Percentiles rank a stretch among this genome's conserved stretches.
These are phyloP conservation scores for Callospermophilus lateralis DNA, from an alignment of 2,113 vertebrate genomes.

Conservation along the genomic window DNA sequence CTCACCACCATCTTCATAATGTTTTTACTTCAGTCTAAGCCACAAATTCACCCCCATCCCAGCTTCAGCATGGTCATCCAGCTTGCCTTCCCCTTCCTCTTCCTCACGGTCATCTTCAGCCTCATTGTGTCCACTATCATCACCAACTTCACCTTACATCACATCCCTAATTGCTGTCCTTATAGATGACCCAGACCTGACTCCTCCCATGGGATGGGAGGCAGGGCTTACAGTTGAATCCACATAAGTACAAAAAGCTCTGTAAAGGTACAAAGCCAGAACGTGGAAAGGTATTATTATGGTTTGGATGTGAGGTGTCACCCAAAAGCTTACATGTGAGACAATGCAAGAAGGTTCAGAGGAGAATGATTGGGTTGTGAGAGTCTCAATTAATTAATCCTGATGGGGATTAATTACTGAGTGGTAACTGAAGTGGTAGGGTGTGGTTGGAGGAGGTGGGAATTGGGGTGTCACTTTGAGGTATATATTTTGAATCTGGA, in stretches of 20 bases:
- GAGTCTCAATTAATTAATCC: too few species aligned
- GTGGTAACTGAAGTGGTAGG: too few species aligned
- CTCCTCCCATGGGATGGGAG: background rate
- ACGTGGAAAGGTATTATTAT: background rate
- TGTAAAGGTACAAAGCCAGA: background rate
- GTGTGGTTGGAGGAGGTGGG: too few species aligned
- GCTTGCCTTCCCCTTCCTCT: background rate
- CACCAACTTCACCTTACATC: background rate
- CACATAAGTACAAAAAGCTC: too few species aligned
- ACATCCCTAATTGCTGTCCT: background rate
- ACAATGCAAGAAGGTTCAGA: too few species aligned
- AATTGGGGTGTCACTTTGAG: too few species aligned
- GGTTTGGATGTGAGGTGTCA: too few species aligned
- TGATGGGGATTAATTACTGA: too few species aligned
- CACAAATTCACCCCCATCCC: background rate
- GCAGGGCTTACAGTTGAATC: background rate
- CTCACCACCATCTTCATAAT: background rate
- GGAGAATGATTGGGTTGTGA: too few species aligned
- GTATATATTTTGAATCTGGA: too few species aligned
- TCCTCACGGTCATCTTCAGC: background rate
- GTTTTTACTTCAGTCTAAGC: constrained; percentile 5
- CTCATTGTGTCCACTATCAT: background rate
- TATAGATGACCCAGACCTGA: background rate
- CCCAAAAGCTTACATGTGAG: too few species aligned
- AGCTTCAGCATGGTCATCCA: background rate